phyloP scores from a whole-genome alignment of 2,888 invertebrate genomes.

The Andrena praecox region DNA sequence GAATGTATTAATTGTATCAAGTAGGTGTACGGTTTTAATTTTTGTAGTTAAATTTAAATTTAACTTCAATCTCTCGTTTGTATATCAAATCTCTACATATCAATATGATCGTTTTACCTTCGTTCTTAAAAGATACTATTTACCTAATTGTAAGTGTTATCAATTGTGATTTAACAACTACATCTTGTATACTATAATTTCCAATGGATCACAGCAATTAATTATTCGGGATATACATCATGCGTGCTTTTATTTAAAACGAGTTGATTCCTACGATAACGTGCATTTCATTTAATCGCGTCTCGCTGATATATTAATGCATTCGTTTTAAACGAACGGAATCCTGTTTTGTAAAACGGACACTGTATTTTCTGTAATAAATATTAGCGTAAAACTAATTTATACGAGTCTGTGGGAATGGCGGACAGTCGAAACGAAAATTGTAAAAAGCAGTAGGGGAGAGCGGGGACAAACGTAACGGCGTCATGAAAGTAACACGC shows the following conservation, averaged over 20 bases:
- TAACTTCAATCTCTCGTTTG: neutral
- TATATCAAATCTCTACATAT: conserved; percentile 25
- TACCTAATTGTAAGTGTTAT: conserved; percentile 17
- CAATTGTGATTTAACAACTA: conserved; percentile 24
- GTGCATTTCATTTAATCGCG: conserved; percentile 20
- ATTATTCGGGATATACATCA: conserved; percentile 18
- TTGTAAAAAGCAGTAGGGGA: conserved; percentile 62
- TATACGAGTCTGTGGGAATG: conserved; percentile 33
- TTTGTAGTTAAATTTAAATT: no score
- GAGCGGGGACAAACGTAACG: no score
- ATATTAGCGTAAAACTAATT: conserved; percentile 43
- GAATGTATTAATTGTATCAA: no score
- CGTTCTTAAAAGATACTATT: conserved; percentile 19
- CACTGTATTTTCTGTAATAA: conserved; percentile 52
- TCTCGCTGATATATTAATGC: conserved; percentile 15
- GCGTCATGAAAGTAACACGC: no score
- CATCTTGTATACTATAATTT: conserved; percentile 8
- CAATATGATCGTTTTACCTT: conserved; percentile 10
- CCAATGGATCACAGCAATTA: neutral
- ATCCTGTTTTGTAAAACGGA: conserved; percentile 25
- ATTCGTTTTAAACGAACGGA: conserved; percentile 47
- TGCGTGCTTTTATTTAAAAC: conserved; percentile 19
- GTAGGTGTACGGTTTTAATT: no score
- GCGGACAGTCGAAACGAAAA: conserved; percentile 24
- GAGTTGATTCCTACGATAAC: conserved; percentile 21